phyloP scores from a whole-genome alignment of 2,113 vertebrate species.

The Cynocephalus volans region DNA sequence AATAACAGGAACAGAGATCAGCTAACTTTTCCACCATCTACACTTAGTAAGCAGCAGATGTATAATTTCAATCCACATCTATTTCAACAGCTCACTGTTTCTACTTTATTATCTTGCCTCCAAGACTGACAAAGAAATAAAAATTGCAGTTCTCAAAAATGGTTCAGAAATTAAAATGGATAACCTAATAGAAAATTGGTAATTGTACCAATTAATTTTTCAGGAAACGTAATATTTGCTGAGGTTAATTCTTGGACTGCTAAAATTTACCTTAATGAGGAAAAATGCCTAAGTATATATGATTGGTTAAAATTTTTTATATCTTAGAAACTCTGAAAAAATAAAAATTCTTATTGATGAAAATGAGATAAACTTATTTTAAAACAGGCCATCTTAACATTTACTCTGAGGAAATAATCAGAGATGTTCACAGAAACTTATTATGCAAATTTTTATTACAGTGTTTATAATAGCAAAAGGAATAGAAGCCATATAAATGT shows the following conservation, averaged over 20 bases:
- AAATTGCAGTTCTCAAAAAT: neutral
- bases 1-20: neutral
- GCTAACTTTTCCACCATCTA: too few relatives aligned
- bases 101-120: too few relatives aligned
- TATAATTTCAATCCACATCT: too few relatives aligned
- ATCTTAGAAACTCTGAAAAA: neutral
- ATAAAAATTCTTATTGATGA: neutral
- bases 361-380: neutral
- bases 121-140: neutral
- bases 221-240: neutral
- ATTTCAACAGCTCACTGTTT: too few relatives aligned
- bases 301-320: neutral
- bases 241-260: neutral
- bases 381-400: neutral
- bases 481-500: neutral
- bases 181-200: neutral
- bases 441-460: neutral
- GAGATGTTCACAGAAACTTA: conserved; percentile 7
- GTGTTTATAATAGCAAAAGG: neutral
- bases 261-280: neutral
- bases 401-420: neutral
- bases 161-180: neutral
- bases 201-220: neutral
- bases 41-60: too few relatives aligned
- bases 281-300: neutral